phyloP scores from a whole-genome alignment of 2,113 vertebrate genomes.

The Monarcha castaneiventris region DNA sequence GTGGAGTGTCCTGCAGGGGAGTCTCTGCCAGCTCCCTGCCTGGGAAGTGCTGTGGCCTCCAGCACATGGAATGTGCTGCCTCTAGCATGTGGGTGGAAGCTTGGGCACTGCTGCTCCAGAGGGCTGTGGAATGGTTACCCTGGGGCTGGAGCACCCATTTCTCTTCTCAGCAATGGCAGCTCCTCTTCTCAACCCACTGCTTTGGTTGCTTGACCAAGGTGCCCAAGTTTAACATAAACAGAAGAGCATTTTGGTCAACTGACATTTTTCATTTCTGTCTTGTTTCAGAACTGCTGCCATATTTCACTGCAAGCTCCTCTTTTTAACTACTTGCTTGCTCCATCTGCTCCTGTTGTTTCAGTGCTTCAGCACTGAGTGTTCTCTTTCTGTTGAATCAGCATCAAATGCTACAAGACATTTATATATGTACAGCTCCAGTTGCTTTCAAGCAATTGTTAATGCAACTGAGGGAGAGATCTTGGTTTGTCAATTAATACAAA shows the following conservation, averaged over 20 bases:
- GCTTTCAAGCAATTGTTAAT: neutral
- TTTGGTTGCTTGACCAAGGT: neutral
- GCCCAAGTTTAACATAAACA: neutral
- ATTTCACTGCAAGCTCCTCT: neutral
- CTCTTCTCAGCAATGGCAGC: neutral
- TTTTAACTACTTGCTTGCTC: neutral
- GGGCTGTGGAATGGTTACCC: neutral
- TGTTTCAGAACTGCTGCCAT: neutral
- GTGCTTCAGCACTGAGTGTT: neutral
- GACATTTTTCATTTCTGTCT: neutral
- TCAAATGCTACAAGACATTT: neutral
- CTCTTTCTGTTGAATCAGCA: neutral
- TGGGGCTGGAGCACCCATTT: neutral
- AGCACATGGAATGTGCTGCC: neutral
- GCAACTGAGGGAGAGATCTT: neutral
- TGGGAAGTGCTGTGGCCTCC: neutral
- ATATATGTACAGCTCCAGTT: neutral
- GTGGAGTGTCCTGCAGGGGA: neutral
- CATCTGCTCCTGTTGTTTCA: neutral
- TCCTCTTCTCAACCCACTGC: neutral
- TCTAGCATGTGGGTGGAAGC: neutral
- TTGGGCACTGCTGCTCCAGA: neutral
- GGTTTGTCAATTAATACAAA: neutral
- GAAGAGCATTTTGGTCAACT: neutral
- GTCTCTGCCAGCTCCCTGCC: neutral